Base-by-base conservation (phyloP, 2,888 invertebrate genomes). In the Ernsta delagoae region DNA sequence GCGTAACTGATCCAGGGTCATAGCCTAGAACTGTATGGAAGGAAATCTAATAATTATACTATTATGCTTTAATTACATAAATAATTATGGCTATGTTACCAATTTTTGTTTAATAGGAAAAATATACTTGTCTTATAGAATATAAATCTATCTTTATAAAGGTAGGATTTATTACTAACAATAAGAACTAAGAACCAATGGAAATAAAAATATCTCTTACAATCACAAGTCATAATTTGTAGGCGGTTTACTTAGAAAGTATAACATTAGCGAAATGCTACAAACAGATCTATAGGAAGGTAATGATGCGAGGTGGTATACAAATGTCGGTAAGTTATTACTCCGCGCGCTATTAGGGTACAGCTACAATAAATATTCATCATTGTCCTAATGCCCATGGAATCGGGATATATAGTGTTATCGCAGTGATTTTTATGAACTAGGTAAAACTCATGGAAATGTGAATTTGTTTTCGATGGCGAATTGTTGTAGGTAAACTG, bases 251-350 rank as follows among this genome's bases (percentile, higher is more conserved):
- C 8, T 50, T 61, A 61, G 60, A 67, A 60, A 54, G 45, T 45
- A 45, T 45, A 45, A 45, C 67, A 56, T 67, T 61, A 61, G 45
- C 16, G 45, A 59, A 68, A 62, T 57, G 67, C 61, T 68, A 61
- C 73, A 76, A 78, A 75, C 75, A 78, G 75, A 76, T 83, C 82
- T 82, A 86, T 87, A 85, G 79, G 73, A 84, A 87, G 83, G 88
- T 87, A 89, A 89, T 89, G 89, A 88, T 77, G 86, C 89, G 88
- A 77, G 78, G 72, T 79, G 80, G 78, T 75, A 81, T 79, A 79
- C 79, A 79, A 82, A 79, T 78, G 78, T 76, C 76, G 79, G 81
- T 84, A 82, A 83, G 82, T 82, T 79, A 82, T 81, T 75, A 72
- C 72, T 68, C 62, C 79, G 81, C 82, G 84, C 79, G 79, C 84